These are phyloP conservation scores for Drosophila watanabei DNA, from an alignment of 1,140 invertebrate genomes.

Conservation along the genomic window DNA sequence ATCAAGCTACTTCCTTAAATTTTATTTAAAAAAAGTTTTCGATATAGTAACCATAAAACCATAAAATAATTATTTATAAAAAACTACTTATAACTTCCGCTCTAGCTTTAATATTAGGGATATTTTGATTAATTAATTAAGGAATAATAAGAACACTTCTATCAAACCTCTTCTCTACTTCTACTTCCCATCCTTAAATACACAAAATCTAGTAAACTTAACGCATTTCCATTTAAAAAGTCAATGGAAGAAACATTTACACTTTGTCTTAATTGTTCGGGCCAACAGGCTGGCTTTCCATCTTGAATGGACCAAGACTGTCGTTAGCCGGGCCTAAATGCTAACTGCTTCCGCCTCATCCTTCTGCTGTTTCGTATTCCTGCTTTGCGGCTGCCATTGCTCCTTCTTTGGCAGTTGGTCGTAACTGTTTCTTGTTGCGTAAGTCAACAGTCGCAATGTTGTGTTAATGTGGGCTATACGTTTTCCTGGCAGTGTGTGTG, in stretches of 20 bases:
- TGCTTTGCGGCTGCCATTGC: conserved; percentile 23
- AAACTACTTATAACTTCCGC: no score
- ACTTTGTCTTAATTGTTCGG: conserved; percentile 60
- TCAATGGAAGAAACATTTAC: conserved; percentile 57
- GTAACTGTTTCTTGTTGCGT: conserved; percentile 78
- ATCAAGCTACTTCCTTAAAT: not conserved
- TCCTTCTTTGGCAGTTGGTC: conserved; percentile 46
- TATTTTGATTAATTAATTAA: no score
- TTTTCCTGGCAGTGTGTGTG: conserved; percentile 40
- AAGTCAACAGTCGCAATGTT: conserved; percentile 82
- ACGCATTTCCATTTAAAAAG: conserved; percentile 51
- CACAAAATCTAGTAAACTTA: not conserved
- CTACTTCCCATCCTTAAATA: not conserved
- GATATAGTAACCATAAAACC: no score
- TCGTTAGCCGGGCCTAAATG: conserved; percentile 39
- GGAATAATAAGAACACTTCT: not conserved
- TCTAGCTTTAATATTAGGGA: no score
- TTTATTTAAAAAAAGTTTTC: no score
- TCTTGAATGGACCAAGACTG: conserved; percentile 26
- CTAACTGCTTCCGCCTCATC: conserved; percentile 26
- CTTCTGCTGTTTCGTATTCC: not conserved
- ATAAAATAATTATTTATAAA: no score
- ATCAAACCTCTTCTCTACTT: not conserved
- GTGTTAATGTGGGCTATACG: conserved; percentile 79
- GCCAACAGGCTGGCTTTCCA: conserved; percentile 22